Evolutionary conservation across 92 coral and sea anemone genomes (phyloP).

Genomic region (Siderastrea radians): DNA sequence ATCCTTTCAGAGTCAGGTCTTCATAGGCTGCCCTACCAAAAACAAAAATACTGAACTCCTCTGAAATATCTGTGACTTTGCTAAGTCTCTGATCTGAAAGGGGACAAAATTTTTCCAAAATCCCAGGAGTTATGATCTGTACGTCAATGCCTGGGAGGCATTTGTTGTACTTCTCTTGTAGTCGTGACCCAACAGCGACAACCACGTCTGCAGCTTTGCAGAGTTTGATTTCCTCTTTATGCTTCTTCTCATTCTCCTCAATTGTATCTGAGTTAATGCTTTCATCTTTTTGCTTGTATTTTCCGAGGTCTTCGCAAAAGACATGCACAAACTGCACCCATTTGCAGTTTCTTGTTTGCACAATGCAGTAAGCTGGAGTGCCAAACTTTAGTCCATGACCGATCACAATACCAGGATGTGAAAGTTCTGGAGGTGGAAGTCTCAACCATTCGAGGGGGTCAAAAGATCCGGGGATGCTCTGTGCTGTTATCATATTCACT

Average conservation of each 20-base stretch:
- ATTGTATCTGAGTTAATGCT: not conserved
- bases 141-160: not conserved
- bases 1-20: no score
- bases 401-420: no score
- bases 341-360: not conserved
- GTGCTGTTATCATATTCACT: no score
- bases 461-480: no score
- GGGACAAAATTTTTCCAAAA: not conserved
- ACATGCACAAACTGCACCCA: constrained; percentile 55
- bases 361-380: constrained; percentile 6
- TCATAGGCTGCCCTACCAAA: no score
- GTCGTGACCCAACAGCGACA: constrained; percentile 37
- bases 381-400: no score
- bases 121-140: constrained; percentile 20
- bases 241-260: no score
- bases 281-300: constrained; percentile 7
- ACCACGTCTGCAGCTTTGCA: no score
- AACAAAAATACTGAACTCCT: no score
- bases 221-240: no score
- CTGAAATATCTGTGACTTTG: not conserved
- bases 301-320: constrained; percentile 41
- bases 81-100: not conserved
- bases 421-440: no score
- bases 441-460: no score
- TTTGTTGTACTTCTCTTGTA: constrained; percentile 10